Percentiles rank a stretch among this genome's conserved stretches.
These are phyloP conservation scores for Lepus europaeus DNA, from an alignment of 2,113 vertebrate genomes.

Conservation along the genomic window DNA sequence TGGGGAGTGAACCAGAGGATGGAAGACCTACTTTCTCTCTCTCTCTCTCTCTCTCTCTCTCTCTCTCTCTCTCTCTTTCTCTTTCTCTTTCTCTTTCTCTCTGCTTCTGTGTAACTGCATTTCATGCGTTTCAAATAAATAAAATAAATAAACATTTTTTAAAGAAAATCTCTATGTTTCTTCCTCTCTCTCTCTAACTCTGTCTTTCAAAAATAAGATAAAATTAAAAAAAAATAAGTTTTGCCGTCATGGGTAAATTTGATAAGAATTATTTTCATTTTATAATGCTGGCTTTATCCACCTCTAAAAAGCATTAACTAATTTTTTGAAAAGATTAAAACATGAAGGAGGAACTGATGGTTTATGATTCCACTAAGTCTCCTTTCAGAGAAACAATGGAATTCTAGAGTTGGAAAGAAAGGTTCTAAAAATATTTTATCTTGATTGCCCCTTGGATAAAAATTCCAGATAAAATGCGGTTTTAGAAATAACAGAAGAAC, in stretches of 20 bases:
- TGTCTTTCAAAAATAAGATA: too few relatives aligned
- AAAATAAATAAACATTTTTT: too few relatives aligned
- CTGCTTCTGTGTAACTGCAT: too few relatives aligned
- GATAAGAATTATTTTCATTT: not conserved
- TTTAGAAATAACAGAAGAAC: not conserved
- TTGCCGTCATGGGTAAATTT: not conserved
- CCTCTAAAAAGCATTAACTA: not conserved
- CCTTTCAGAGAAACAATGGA: not conserved
- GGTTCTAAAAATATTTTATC: not conserved
- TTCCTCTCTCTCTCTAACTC: too few relatives aligned
- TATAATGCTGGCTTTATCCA: not conserved
- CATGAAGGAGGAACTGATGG: not conserved
- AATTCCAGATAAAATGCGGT: not conserved
- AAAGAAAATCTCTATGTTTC: too few relatives aligned
- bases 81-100: too few relatives aligned
- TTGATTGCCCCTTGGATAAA: not conserved
- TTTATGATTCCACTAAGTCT: not conserved
- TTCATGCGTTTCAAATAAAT: too few relatives aligned
- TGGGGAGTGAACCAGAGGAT: too few relatives aligned
- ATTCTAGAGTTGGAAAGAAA: not conserved
- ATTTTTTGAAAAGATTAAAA: constrained; percentile 22
- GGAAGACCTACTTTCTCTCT: too few relatives aligned
- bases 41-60: too few relatives aligned
- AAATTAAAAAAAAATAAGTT: not conserved
- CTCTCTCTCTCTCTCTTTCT: too few relatives aligned